Base-by-base conservation (phyloP, 2,113 vertebrate species). In the Cromileptes altivelis region DNA sequence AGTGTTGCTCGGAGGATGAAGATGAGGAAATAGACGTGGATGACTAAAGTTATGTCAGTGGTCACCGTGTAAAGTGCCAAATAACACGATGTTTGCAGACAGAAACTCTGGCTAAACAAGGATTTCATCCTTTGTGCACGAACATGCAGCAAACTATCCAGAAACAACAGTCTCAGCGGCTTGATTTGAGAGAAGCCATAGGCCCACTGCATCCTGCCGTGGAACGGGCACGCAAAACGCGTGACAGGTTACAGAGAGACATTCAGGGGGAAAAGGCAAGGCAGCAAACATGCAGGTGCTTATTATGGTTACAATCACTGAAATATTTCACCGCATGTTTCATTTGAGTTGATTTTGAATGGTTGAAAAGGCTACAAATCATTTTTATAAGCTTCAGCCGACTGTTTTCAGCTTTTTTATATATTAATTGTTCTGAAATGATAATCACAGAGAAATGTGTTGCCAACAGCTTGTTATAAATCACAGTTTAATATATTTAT, bases 11-110 rank as follows among this genome's bases (percentile, higher is more conserved):
- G 4, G 97, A 97, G 81, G 97, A 97, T n/a, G 97, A 97, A 77
- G 96, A 97, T 49, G 97, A 97, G 91, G 97, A 98, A 89, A 98
- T 97, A 68, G 97, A 98, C 83, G 97, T 98, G 82, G 97, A 97
- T 89, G 97, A 97, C 86, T 98, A 90, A 97, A 85, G 74, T 17
- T 1, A 14, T n/a, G 62, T 18, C 50, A 12, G 7, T 9, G 50
- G 6, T 61, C 3, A 42, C 18, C 30, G 23, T 21, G 30, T 47
- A 18, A 75, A 23, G 63, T 40, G 82, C 33, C 63, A 57, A 30
- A 47, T 53, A 37, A n/a, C 30, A 55, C 73, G 56, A n/a, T 30
- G 42, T 9, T 23, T 52, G 13, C 53, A 14, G 40, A 52, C 53
- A 78, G 3, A 68, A 69, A 23, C 55, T 58, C 47, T 58, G 11